Base-by-base conservation (phyloP, 2,888 invertebrate species). In the Schizaphis graminum region DNA sequence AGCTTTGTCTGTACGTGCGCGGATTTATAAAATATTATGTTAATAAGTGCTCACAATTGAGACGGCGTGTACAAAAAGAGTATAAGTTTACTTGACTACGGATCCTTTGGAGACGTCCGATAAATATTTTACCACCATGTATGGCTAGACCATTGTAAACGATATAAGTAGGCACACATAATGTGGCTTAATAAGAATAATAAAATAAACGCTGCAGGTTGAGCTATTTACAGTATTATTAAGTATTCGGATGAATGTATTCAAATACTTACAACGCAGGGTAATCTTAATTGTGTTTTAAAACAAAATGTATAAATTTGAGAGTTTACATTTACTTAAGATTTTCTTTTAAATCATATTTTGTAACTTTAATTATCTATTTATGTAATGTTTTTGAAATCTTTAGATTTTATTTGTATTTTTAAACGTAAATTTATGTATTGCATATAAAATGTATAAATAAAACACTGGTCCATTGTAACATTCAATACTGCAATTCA, bases 71-170 rank as follows among this genome's bases (percentile, higher is more conserved):
- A 56, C 56, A 89, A 89, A 89, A 89, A 26, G 5, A 56, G 26
- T 89, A 89, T 41, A 56, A 41, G 28, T n/a, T 88, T 88, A 88
- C 35, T 88, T 35, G n/a, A 35, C 10, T 53, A 88, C 3, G 24
- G 28, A 41, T 26, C 41, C 53, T 89, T 88, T 41, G 56, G 57
- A 56, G 41, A 89, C 26, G 26, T 7, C 89, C 89, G 35, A 88
- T 88, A 88, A 89, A 89, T 89, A 56, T 89, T 85, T 85, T 44
- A 85, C 26, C 44, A 26, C 44, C 85, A 41, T 41, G 24, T 84
- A 67, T 16, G 67, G 16, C n/a, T n/a, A n/a, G 67, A 16, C n/a
- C 67, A 35, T 85, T 44, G 26, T 85, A 85, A 28, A 44, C 13
- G 26, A 26, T 44, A 26, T 8, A 35, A 26, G 13, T 44, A 85